Evolutionary conservation across 2,888 invertebrate genomes (phyloP).

Genomic region (Crioceris asparagi): DNA sequence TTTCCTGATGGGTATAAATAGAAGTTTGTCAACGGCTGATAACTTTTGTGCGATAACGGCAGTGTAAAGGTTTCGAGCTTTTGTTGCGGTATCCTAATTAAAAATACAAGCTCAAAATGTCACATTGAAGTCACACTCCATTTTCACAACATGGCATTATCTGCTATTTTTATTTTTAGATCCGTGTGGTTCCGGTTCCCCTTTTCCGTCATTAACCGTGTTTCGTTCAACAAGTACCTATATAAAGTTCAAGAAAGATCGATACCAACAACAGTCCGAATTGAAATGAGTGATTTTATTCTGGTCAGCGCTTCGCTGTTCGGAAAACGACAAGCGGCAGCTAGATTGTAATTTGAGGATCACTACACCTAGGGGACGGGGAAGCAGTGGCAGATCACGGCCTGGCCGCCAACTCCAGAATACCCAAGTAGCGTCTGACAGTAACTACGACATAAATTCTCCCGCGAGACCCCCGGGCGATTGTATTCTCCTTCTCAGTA

Average conservation of each 20-base stretch:
- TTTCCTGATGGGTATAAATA: no score
- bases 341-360: slow-evolving; percentile 39
- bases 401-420: no score
- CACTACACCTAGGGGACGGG: slow-evolving; percentile 32
- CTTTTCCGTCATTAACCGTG: not conserved
- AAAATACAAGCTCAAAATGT: no score
- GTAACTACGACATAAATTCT: slow-evolving; percentile 40
- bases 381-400: not conserved
- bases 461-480: slow-evolving; percentile 29
- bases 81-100: no score
- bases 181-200: not conserved
- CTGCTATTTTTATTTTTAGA: not conserved
- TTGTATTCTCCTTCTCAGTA: slow-evolving; percentile 21
- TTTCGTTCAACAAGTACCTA: not conserved
- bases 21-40: no score
- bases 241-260: not conserved
- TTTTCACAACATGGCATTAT: no score
- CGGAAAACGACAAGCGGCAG: slow-evolving; percentile 25
- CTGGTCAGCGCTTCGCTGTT: slow-evolving; percentile 30
- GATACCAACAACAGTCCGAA: not conserved
- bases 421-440: slow-evolving; percentile 37
- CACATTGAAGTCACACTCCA: no score
- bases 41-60: no score
- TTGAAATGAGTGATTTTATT: slow-evolving; percentile 28
- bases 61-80: no score